Conservation (phyloP, 2,888 invertebrate genomes). For the Amitus sp. region DNA sequence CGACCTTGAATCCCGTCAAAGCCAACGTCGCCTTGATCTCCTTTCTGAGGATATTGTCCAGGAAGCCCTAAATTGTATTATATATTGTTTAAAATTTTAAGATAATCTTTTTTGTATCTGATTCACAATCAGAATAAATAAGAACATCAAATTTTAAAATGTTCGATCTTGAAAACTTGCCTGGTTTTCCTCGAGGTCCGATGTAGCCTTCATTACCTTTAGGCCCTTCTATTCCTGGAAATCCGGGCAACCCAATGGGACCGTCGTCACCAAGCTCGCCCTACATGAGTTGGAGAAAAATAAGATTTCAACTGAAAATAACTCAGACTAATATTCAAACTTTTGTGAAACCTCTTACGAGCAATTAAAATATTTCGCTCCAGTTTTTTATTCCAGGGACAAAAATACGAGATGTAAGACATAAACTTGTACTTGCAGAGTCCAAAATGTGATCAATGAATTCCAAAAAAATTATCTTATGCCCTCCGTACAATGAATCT, state of each 20-base stretch:
- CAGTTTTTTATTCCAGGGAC: no score
- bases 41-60: conserved; percentile 72
- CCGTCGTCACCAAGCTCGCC: conserved; percentile 62
- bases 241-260: conserved; percentile 67
- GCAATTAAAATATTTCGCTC: no score
- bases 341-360: neutral
- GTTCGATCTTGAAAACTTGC: conserved; percentile 44
- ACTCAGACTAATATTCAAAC: neutral
- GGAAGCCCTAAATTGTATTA: conserved; percentile 72
- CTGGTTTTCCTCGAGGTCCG: conserved; percentile 66
- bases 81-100: no score
- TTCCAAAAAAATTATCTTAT: no score
- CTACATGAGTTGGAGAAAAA: conserved; percentile 22
- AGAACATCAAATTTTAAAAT: no score
- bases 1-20: conserved; percentile 67
- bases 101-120: no score
- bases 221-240: conserved; percentile 68
- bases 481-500: no score
- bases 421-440: no score
- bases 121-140: no score
- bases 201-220: conserved; percentile 55
- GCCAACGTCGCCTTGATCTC: conserved; percentile 69
- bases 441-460: no score
- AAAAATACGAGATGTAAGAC: no score
- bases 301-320: no score